These are phyloP conservation scores for Mesochorus sp. DNA, from an alignment of 2,888 invertebrate species.

Conservation along the genomic window DNA sequence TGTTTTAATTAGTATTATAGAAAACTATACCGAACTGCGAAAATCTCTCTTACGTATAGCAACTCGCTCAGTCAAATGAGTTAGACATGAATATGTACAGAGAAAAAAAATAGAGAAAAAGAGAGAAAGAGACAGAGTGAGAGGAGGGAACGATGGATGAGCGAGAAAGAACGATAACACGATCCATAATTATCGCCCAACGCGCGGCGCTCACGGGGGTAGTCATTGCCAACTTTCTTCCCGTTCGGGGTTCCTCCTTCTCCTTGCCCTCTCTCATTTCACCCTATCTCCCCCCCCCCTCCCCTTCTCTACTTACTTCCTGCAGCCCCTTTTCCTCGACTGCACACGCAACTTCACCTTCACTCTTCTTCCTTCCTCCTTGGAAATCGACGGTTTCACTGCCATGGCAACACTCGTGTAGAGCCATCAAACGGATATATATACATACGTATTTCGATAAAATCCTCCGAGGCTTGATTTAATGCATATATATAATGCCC, in stretches of 20 bases:
- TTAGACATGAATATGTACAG: not conserved
- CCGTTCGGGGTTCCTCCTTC: constrained; percentile 30
- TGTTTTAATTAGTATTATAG: not conserved
- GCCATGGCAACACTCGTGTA: constrained; percentile 56
- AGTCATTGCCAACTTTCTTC: constrained; percentile 67
- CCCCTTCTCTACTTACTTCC: constrained; percentile 39
- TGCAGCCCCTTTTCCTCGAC: constrained; percentile 49
- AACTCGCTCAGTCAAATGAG: not conserved
- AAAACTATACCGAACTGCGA: not conserved
- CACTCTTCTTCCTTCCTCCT: constrained; percentile 68
- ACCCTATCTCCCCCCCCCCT: constrained; percentile 3
- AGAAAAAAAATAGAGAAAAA: not conserved
- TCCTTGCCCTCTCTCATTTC: constrained; percentile 26
- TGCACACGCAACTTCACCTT: constrained; percentile 66
- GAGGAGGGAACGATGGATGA: not conserved
- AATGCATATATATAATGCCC: constrained; percentile 36
- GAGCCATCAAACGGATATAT: constrained; percentile 11
- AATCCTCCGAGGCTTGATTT: constrained; percentile 13
- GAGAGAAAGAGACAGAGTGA: not conserved
- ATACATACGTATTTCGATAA: not conserved
- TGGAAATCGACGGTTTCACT: constrained; percentile 49
- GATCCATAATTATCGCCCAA: constrained; percentile 68
- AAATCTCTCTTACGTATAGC: not conserved
- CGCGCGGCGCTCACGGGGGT: constrained; percentile 28
- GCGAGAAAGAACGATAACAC: constrained; percentile 36